These are phyloP conservation scores for Trachelus troglodyta DNA, from an alignment of 2,888 invertebrate species.

Conservation along the genomic window DNA sequence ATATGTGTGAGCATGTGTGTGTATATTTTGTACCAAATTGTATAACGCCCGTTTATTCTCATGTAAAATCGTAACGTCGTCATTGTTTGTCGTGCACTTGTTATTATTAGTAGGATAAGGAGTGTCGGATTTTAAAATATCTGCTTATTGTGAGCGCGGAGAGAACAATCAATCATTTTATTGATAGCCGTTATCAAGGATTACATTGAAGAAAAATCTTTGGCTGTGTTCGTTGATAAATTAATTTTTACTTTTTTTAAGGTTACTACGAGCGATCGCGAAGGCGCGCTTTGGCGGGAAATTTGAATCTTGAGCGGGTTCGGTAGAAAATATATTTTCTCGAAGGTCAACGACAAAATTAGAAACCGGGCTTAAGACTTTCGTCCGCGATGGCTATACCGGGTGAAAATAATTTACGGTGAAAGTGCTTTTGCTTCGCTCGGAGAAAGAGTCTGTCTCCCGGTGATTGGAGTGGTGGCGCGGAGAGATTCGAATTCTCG, in stretches of 20 bases:
- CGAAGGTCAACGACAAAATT: background rate
- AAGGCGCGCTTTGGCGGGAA: background rate
- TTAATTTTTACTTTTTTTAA: background rate
- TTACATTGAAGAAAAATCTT: background rate
- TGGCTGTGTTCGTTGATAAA: background rate
- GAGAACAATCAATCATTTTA: background rate
- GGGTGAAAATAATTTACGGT: slow-evolving; percentile 3
- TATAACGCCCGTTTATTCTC: background rate
- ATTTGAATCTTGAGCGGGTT: background rate
- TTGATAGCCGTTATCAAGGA: background rate
- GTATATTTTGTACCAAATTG: background rate
- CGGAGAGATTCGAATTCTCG: background rate
- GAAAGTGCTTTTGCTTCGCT: slow-evolving; percentile 1
- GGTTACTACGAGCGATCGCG: background rate
- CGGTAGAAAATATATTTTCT: background rate
- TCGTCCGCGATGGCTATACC: background rate
- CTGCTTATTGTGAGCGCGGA: background rate
- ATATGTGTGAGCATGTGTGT: too few species aligned
- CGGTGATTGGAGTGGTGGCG: background rate
- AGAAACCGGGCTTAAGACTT: background rate
- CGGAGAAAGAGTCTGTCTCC: background rate
- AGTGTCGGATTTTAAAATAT: background rate
- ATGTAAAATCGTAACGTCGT: background rate
- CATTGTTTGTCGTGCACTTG: background rate
- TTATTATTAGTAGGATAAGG: background rate